A percentile compares a stretch with the other conserved stretches of the same genome.
Conservation (phyloP, 2,888 invertebrate species). For the Apamea crenata region DNA sequence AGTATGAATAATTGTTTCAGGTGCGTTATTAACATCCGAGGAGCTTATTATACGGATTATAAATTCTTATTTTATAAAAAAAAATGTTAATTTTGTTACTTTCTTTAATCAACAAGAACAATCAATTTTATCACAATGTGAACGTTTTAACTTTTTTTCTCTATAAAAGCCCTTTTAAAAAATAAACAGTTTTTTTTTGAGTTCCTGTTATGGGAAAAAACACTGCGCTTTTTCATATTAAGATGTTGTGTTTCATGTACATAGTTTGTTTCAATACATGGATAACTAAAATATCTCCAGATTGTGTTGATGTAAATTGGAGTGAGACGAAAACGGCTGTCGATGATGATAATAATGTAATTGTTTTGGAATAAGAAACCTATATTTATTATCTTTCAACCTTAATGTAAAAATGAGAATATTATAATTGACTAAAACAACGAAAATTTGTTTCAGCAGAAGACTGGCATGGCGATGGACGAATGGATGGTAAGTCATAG, state of each 20-base stretch:
- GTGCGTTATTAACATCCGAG: not conserved
- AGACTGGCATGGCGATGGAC: slow-evolving; percentile 91
- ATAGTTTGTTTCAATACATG: not conserved
- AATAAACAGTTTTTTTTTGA: not conserved
- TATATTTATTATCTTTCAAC: not conserved
- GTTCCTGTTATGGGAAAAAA: not conserved
- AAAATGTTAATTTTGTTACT: not conserved
- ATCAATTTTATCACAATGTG: not conserved
- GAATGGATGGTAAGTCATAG: slow-evolving; percentile 84
- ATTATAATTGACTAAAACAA: slow-evolving; percentile 55
- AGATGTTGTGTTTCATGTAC: no score
- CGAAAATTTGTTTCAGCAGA: slow-evolving; percentile 89
- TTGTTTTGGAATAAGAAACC: not conserved
- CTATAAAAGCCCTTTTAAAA: not conserved
- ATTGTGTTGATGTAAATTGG: not conserved
- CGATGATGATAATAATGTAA: not conserved
- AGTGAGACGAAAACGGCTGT: not conserved
- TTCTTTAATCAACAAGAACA: not conserved
- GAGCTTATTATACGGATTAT: not conserved
- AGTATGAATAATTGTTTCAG: not conserved
- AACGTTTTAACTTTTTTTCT: no score
- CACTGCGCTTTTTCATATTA: not conserved
- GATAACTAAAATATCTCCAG: not conserved
- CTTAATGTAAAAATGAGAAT: not conserved
- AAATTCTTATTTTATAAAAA: not conserved